A percentile compares a stretch with the other conserved stretches of the same genome.
Evolutionary conservation across 2,797 vertebrate genomes (phyloP).

Genomic region (Chrysocyon brachyurus): DNA sequence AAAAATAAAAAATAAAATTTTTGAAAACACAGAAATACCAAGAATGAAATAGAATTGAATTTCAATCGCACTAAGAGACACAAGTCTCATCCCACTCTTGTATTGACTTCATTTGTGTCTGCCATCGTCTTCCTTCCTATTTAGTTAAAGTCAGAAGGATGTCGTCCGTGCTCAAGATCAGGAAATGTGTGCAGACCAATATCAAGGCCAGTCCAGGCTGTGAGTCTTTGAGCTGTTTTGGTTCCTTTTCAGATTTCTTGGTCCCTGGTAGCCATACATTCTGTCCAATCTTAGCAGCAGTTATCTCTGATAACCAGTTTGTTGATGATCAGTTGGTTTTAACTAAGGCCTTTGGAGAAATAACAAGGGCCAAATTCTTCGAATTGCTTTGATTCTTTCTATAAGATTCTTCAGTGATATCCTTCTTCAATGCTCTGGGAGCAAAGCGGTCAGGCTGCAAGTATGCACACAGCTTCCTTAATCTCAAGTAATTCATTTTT

Average conservation of each 20-base stretch:
- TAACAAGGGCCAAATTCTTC: background rate
- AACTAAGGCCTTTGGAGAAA: background rate
- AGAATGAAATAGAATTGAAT: conserved; percentile 34
- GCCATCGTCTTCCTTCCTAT: background rate
- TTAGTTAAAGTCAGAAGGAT: conserved; percentile 22
- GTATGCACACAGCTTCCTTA: background rate
- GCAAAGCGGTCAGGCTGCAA: background rate
- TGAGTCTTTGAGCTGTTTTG: background rate
- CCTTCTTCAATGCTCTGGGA: background rate
- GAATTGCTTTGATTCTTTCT: conserved; percentile 4
- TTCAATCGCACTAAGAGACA: background rate
- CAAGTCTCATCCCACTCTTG: background rate
- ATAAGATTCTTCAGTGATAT: background rate
- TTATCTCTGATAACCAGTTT: conserved; percentile 22
- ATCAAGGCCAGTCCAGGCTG: background rate
- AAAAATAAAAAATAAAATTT: background rate
- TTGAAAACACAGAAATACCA: background rate
- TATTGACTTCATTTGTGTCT: background rate
- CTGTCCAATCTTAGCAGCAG: background rate
- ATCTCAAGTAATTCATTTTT: conserved; percentile 61
- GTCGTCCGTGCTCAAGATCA: background rate
- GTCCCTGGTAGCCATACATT: background rate
- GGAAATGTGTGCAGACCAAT: background rate
- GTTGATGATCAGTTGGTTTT: background rate
- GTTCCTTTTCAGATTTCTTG: background rate